These are phyloP conservation scores for Musca domestica DNA, from an alignment of 1,140 invertebrate species.

Conservation along the genomic window DNA sequence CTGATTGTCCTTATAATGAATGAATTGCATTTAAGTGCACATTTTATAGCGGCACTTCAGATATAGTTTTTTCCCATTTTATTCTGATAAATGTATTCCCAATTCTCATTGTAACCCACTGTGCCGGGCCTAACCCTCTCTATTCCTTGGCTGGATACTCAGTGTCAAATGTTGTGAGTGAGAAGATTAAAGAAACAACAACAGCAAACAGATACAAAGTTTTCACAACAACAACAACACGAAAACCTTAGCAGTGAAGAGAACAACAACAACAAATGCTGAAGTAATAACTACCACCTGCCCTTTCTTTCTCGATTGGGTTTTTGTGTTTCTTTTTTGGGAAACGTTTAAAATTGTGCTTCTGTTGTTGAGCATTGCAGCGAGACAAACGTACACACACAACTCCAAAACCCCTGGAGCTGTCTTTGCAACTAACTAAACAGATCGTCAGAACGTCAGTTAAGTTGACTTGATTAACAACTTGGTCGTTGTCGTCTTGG, in stretches of 20 bases:
- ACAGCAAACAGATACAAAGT: slow-evolving; percentile 11
- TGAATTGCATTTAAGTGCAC: too few relatives aligned
- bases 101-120: too few relatives aligned
- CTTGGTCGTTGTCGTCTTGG: neutral
- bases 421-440: slow-evolving; percentile 11
- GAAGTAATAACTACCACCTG: slow-evolving; percentile 28
- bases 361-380: slow-evolving; percentile 23
- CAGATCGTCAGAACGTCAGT: slow-evolving; percentile 2
- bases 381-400: slow-evolving; percentile 23
- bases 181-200: slow-evolving; percentile 21
- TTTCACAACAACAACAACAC: neutral
- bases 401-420: slow-evolving; percentile 25
- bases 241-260: too few relatives aligned
- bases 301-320: slow-evolving; percentile 10
- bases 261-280: neutral
- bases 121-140: too few relatives aligned
- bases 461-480: slow-evolving; percentile 17
- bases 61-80: too few relatives aligned
- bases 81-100: too few relatives aligned
- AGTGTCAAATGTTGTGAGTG: slow-evolving; percentile 17
- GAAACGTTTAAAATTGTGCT: slow-evolving; percentile 23
- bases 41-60: too few relatives aligned
- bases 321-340: neutral
- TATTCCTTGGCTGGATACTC: neutral
- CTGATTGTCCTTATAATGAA: too few relatives aligned